Evolutionary conservation across 2,113 vertebrate genomes (phyloP), one percentile per base, ranked within the genome.

Genomic region (Bungarus multicinctus): DNA sequence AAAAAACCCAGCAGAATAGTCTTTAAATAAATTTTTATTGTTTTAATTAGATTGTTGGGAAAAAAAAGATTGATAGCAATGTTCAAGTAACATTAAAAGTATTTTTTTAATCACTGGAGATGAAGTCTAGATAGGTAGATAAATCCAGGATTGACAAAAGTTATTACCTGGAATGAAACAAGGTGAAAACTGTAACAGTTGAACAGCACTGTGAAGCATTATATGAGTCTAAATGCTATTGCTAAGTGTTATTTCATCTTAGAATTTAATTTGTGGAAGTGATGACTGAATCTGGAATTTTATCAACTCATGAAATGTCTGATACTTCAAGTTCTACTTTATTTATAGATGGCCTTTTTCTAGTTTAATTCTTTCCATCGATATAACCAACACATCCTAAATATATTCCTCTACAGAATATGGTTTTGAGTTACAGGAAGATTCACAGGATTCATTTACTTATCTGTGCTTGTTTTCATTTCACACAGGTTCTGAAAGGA

Each of bases 401-500:
- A 88, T 64, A 4, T n/a, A 53, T 88, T 92, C 11, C 11, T 89
- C 5, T 22, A 34, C 1, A 9, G 34, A 5, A 6, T 18, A 74
- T 16, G 25, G 6, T 27, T 69, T 12, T 64, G 57, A 60, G 47
- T 53, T 43, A 64, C 10, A 23, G 16, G 4, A 18, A 30, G 27
- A 25, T 23, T 88, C 47, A 50, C 47, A 39, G 45, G 43, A 16
- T 34, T 60, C 8, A 74, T 52, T 14, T n/a, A 23, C 23, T 90
- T 43, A 89, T n/a, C 30, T 45, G 20, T 87, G 60, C 57, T 60
- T 85, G 30, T 12, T 12, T 93, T 2, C 55, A 0, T 0, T 5
- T 93, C 93, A 89, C 16, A 0, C 97, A 99, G 99, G 99, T 99
- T 94, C 96, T 99, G 96, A 99, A 99, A 96, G 99, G 99, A 30